Conservation (phyloP, 2,797 vertebrate species). For the Anomalospiza imberbis region DNA sequence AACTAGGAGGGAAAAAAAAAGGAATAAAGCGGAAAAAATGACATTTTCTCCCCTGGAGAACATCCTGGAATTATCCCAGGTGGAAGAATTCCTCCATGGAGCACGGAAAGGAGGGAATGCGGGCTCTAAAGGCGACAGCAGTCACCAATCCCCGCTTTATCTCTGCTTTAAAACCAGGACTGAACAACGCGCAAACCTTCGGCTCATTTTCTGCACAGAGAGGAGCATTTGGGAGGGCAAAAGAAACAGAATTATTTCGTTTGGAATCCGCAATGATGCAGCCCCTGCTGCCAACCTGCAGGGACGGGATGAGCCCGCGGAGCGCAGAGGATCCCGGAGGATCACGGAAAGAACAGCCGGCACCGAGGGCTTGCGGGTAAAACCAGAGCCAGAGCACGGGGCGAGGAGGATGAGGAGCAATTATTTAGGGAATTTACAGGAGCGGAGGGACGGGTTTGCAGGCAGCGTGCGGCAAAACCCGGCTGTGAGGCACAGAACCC, state of each 20-base stretch:
- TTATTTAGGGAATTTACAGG: neutral
- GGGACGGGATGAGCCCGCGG: neutral
- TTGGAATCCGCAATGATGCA: fast-evolving
- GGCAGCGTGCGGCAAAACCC: neutral
- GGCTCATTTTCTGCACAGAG: neutral
- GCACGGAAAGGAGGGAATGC: fast-evolving
- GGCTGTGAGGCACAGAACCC: neutral
- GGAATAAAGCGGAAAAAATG: neutral
- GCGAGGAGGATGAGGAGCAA: neutral
- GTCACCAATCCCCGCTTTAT: neutral
- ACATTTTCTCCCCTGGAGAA: neutral
- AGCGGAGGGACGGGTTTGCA: neutral
- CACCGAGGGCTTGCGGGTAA: fast-evolving
- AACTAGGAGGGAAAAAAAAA: neutral
- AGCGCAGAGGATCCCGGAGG: neutral
- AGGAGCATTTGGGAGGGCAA: neutral
- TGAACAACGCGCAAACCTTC: fast-evolving
- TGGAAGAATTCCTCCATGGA: neutral
- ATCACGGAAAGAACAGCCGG: neutral
- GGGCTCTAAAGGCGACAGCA: neutral
- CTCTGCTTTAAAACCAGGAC: neutral
- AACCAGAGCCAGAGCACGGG: neutral
- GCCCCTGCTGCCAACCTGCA: neutral
- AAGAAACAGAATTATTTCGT: fast-evolving
- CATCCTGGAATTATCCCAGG: neutral